Evolutionary conservation across 2,797 vertebrate species (phyloP).

Genomic region (Tapera naevia): DNA sequence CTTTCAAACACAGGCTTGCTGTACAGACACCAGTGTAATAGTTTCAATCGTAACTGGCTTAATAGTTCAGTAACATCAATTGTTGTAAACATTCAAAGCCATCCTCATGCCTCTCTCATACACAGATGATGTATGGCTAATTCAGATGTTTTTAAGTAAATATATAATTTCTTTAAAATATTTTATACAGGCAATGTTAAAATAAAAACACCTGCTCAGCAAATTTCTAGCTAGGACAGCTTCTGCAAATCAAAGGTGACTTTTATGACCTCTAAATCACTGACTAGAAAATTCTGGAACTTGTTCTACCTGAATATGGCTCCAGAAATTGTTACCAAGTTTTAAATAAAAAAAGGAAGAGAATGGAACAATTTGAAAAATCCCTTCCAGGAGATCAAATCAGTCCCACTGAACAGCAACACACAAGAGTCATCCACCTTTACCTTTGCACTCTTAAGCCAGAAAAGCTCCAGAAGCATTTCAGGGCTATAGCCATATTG

Average conservation of each 20-base stretch:
- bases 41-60: background rate
- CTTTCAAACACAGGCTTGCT: background rate
- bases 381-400: background rate
- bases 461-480: background rate
- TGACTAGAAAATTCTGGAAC: background rate
- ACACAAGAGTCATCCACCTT: background rate
- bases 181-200: background rate
- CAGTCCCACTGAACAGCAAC: background rate
- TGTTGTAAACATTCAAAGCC: background rate
- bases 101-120: background rate
- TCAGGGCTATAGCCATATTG: background rate
- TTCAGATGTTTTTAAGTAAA: background rate
- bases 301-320: background rate
- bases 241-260: background rate
- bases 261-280: background rate
- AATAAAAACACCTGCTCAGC: background rate
- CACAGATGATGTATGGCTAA: fast-evolving
- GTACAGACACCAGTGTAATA: background rate
- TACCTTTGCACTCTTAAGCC: background rate
- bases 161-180: background rate
- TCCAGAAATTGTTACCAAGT: background rate
- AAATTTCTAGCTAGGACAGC: background rate
- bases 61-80: background rate
- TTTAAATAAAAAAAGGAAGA: background rate
- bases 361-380: background rate